Evolutionary conservation across 2,888 invertebrate genomes (phyloP), one percentile per base, ranked within the genome.

Genomic region (Tiphia femorata): DNA sequence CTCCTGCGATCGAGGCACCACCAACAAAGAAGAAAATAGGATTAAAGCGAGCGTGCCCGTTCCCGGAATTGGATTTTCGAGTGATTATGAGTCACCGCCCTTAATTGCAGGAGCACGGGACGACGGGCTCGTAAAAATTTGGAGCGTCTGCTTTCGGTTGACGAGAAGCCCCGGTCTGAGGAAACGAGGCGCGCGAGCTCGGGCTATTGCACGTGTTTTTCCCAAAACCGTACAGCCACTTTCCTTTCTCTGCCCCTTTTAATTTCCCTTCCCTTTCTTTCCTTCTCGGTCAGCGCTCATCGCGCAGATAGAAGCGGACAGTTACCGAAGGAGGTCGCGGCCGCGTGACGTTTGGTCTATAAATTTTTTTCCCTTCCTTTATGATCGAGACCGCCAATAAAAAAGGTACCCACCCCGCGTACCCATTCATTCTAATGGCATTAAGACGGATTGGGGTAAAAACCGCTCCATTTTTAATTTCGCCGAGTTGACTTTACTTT

Each of bases 391-490:
- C 49, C 40, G 35, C 47, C 46, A 67, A 67, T 59, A 64, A 67
- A 66, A 60, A 70, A 44, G 42, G 43, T 57, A 59, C 60, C 52
- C 58, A 64, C 43, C 30, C 12, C 17, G 12, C 25, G 21, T 25
- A 4, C 29, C 54, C 41, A 66, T 73, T 67, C 51, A 44, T 58
- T 60, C 58, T 70, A 72, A 67, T 67, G 67, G 65, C 59, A 65
- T 72, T 70, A 72, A 47, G 49, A 8, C 29, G 49, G 49, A 62
- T 66, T 72, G 64, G 60, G 64, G 72, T 74, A 72, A 76, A 73
- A 73, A 69, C 67, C 67, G 72, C 66, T 75, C 74, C 58, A 75
- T 74, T 76, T 77, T 76, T 72, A 71, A 72, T 72, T 64, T 47
- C 46, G 20, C 19, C 20, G 43, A 67, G 55, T 73, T 75, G 70